Percentiles rank a stretch among this genome's conserved stretches.
Evolutionary conservation across 35 echinoderm and acorn worm genomes (phyloP).

Genomic region (Lytechinus pictus): DNA sequence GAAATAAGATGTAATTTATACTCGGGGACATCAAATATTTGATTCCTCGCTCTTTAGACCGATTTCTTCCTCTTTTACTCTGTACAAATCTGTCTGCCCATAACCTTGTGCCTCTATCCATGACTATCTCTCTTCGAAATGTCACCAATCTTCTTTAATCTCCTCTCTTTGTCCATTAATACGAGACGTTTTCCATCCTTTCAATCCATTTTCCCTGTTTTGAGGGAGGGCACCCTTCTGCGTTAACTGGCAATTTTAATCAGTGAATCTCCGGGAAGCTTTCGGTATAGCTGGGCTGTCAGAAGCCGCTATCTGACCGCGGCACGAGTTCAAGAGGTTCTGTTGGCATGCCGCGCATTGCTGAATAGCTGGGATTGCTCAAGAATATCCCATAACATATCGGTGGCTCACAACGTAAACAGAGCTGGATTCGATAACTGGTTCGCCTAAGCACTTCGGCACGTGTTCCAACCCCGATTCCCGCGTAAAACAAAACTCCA

Average conservation of each 20-base stretch:
- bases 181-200: background rate
- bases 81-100: background rate
- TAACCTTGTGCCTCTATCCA: background rate
- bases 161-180: background rate
- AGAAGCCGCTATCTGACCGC: constrained; percentile 7
- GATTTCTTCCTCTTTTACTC: background rate
- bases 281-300: background rate
- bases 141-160: background rate
- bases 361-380: background rate
- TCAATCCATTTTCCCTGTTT: background rate
- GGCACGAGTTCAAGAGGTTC: background rate
- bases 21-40: background rate
- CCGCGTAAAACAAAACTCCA: background rate
- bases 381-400: background rate
- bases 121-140: background rate
- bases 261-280: background rate
- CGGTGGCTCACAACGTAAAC: background rate
- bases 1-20: constrained; percentile 15
- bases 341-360: background rate
- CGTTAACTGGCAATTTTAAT: background rate
- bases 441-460: background rate
- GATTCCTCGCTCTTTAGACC: background rate
- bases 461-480: background rate
- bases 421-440: background rate
- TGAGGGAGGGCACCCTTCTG: background rate